These are phyloP conservation scores for Drosophila lutescens DNA, from an alignment of 2,888 invertebrate genomes.

Conservation along the genomic window DNA sequence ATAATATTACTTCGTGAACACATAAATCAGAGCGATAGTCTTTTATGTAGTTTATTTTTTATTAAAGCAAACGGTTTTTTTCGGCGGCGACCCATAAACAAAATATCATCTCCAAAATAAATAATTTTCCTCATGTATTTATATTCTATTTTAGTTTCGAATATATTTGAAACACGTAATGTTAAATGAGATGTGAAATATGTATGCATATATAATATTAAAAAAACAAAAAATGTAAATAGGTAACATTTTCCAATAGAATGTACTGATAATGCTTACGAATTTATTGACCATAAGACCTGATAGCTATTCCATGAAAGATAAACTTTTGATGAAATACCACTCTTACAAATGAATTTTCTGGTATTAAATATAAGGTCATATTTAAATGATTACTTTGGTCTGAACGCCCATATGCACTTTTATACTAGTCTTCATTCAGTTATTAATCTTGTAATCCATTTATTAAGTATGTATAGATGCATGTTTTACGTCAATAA, in stretches of 20 bases:
- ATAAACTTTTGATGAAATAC: conserved; percentile 13
- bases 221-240: conserved; percentile 16
- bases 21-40: too few relatives aligned
- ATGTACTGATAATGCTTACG: conserved; percentile 56
- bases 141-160: too few relatives aligned
- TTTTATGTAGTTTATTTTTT: too few relatives aligned
- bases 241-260: conserved; percentile 7
- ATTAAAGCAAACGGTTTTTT: too few relatives aligned
- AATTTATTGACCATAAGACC: conserved; percentile 76
- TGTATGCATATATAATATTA: background rate
- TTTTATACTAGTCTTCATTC: conserved; percentile 30
- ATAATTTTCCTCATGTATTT: too few relatives aligned
- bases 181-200: background rate
- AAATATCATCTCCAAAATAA: too few relatives aligned
- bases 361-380: conserved; percentile 1
- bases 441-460: conserved; percentile 8
- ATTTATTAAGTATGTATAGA: background rate
- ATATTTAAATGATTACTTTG: conserved; percentile 1
- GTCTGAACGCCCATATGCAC: conserved; percentile 3
- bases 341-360: conserved; percentile 11
- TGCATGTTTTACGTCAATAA: background rate
- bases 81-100: too few relatives aligned
- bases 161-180: too few relatives aligned
- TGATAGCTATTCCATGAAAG: conserved; percentile 55
- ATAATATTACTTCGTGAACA: too few relatives aligned